Evolutionary conservation across 2,797 vertebrate species (phyloP).

Genomic region (Graptemys geographica): DNA sequence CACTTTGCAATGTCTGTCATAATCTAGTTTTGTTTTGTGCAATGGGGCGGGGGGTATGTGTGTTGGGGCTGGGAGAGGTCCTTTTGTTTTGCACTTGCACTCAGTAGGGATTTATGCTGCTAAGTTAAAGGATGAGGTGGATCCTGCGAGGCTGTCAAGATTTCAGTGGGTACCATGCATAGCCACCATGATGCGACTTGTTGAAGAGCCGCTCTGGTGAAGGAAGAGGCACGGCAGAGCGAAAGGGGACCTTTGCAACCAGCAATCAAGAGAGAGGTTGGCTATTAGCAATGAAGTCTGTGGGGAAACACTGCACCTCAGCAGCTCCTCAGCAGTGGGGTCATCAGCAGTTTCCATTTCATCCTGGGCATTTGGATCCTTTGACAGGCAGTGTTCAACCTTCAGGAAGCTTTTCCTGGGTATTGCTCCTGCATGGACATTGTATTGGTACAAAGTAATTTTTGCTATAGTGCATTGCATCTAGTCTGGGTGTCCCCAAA

Average conservation of each 20-base stretch:
- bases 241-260: not conserved
- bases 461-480: fast-evolving
- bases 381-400: not conserved
- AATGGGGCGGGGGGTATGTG: fast-evolving
- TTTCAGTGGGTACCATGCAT: fast-evolving
- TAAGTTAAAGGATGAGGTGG: not conserved
- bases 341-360: not conserved
- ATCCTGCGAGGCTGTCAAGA: fast-evolving
- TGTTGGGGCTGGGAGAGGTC: not conserved
- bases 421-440: fast-evolving
- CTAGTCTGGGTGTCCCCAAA: not conserved
- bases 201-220: fast-evolving
- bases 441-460: too few relatives aligned
- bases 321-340: not conserved
- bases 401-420: not conserved
- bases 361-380: not conserved
- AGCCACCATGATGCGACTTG: not conserved
- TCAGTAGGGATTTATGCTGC: not conserved
- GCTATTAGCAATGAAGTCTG: fast-evolving
- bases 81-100: not conserved
- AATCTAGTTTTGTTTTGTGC: not conserved
- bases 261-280: not conserved
- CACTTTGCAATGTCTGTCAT: fast-evolving
- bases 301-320: not conserved
- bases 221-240: not conserved